phyloP scores from a whole-genome alignment of 2,113 vertebrate species.

The Lipophrys pholis region DNA sequence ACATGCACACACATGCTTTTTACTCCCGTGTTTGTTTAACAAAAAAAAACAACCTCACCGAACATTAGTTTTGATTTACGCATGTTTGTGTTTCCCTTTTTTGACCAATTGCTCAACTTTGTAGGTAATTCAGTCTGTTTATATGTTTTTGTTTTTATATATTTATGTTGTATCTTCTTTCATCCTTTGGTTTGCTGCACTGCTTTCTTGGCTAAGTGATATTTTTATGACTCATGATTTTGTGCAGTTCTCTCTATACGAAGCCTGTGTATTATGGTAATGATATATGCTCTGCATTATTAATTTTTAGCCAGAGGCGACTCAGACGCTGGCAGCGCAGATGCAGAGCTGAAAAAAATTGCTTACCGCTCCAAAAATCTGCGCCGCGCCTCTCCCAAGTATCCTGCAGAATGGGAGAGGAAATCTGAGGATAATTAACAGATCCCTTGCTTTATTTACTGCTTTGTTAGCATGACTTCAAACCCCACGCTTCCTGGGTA shows the following conservation, averaged over 20 bases:
- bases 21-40: neutral
- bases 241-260: slow-evolving; percentile 51
- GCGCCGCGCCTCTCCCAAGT: slow-evolving; percentile 21
- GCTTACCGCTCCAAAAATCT: slow-evolving; percentile 50
- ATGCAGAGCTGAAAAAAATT: slow-evolving; percentile 24
- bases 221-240: slow-evolving; percentile 63
- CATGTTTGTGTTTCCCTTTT: neutral
- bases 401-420: slow-evolving; percentile 32
- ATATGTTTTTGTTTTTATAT: neutral
- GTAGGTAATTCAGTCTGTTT: neutral
- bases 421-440: slow-evolving; percentile 31
- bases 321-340: slow-evolving; percentile 50
- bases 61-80: slow-evolving; percentile 5
- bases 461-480: slow-evolving; percentile 30
- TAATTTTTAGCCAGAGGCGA: slow-evolving; percentile 67
- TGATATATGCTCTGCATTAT: slow-evolving; percentile 72
- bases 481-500: slow-evolving; percentile 30
- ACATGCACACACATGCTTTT: neutral
- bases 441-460: slow-evolving; percentile 45
- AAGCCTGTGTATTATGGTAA: slow-evolving; percentile 73
- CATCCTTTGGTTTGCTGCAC: neutral
- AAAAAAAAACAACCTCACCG: neutral
- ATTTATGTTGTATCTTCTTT: slow-evolving; percentile 21
- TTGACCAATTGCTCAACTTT: neutral
- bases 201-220: slow-evolving; percentile 48